These are phyloP conservation scores for Distichodus sexfasciatus DNA, from an alignment of 2,797 vertebrate species.

Conservation along the genomic window DNA sequence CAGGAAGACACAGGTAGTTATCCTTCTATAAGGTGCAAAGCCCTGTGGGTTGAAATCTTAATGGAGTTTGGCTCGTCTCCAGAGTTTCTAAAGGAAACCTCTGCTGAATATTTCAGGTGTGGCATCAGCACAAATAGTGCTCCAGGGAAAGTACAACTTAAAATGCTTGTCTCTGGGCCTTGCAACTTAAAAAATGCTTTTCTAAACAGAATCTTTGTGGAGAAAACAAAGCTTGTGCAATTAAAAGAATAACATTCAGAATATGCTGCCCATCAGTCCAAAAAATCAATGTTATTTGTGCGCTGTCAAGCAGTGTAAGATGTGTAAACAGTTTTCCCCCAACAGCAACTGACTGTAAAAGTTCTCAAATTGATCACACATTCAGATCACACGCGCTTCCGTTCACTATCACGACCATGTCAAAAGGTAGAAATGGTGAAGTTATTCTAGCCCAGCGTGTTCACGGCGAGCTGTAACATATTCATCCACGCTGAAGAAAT, in stretches of 20 bases:
- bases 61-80: slow-evolving; percentile 4
- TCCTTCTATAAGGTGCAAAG: slow-evolving; percentile 2
- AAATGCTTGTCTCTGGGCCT: background rate
- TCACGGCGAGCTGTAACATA: background rate
- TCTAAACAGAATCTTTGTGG: background rate
- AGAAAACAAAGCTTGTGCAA: background rate
- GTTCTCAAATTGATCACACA: background rate
- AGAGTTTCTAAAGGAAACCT: background rate
- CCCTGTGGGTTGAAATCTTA: slow-evolving; percentile 1
- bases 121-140: slow-evolving; percentile 1
- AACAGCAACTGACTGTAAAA: background rate
- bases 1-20: background rate
- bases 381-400: background rate
- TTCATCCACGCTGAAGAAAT: background rate
- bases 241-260: no score
- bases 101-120: slow-evolving; percentile 13
- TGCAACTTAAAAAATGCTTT: background rate
- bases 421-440: background rate
- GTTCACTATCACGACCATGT: background rate
- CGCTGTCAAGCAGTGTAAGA: no score
- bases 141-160: background rate
- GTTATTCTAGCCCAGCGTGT: background rate
- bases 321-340: background rate
- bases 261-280: no score
- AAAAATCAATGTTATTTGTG: no score